Conservation (phyloP, 1,140 invertebrate species). For the Drosophila pectinifera region DNA sequence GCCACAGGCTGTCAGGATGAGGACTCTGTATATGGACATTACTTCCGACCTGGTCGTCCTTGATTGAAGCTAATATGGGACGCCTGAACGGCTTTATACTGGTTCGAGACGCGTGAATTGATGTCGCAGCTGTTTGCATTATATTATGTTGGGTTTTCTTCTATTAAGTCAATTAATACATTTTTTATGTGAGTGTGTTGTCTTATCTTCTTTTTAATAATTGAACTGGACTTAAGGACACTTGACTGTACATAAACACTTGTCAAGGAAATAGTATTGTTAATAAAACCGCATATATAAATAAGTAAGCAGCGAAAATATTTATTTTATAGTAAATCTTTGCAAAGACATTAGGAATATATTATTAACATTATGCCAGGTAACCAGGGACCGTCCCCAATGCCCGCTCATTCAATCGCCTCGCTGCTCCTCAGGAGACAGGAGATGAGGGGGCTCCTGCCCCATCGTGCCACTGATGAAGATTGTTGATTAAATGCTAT, state of each 20-base stretch:
- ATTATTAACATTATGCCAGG: slow-evolving; percentile 5
- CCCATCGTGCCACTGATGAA: slow-evolving; percentile 1
- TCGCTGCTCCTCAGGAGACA: slow-evolving; percentile 11
- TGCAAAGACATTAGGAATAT: background rate
- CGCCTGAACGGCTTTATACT: background rate
- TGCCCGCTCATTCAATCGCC: too few relatives aligned
- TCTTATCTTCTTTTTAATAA: too few relatives aligned
- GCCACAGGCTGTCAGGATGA: slow-evolving; percentile 14
- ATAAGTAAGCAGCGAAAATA: background rate
- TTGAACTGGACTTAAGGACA: too few relatives aligned
- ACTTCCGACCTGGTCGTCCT: background rate
- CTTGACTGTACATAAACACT: too few relatives aligned
- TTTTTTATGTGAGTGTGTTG: background rate
- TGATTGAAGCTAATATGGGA: background rate
- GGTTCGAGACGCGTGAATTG: background rate
- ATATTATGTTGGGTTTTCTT: background rate
- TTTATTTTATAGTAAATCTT: background rate
- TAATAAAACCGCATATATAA: background rate
- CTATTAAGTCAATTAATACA: background rate
- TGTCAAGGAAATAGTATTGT: too few relatives aligned
- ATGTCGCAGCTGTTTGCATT: background rate
- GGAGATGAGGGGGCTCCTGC: background rate
- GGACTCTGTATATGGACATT: background rate
- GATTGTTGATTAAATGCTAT: background rate
- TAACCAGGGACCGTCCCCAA: background rate